Conservation (phyloP, 2,888 invertebrate species). For the Rhamphomyia laevipes region DNA sequence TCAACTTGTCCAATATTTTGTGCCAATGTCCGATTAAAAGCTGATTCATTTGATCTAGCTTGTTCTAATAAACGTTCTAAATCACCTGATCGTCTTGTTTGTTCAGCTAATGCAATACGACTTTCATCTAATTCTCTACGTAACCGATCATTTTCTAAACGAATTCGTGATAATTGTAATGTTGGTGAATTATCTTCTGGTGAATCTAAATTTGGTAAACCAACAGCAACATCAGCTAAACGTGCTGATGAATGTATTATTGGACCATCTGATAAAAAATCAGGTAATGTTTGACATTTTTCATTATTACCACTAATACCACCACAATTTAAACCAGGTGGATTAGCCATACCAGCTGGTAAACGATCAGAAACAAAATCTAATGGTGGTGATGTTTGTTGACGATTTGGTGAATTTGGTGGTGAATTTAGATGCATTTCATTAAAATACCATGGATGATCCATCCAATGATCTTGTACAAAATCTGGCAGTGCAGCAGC, state of each 20-base stretch:
- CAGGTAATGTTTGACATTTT: slow-evolving; percentile 45
- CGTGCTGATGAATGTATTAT: slow-evolving; percentile 38
- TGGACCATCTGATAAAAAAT: slow-evolving; percentile 60
- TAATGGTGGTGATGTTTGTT: slow-evolving; percentile 21
- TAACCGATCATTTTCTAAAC: slow-evolving; percentile 37
- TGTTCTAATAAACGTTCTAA: slow-evolving; percentile 44
- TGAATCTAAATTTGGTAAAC: slow-evolving; percentile 32
- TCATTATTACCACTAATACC: slow-evolving; percentile 9
- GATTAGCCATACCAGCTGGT: slow-evolving; percentile 12
- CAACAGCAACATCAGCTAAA: slow-evolving; percentile 35
- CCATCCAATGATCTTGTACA: slow-evolving; percentile 77
- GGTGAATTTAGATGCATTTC: slow-evolving; percentile 32
- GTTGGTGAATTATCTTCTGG: slow-evolving; percentile 30
- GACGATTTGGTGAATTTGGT: slow-evolving; percentile 24
- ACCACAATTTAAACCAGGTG: not conserved
- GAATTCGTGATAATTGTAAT: slow-evolving; percentile 26
- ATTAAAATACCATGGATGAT: slow-evolving; percentile 49
- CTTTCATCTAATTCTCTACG: slow-evolving; percentile 44
- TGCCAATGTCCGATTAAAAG: slow-evolving; percentile 43
- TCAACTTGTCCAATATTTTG: slow-evolving; percentile 47
- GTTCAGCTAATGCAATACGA: slow-evolving; percentile 42
- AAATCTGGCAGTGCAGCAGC: slow-evolving; percentile 60
- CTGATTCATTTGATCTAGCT: slow-evolving; percentile 39
- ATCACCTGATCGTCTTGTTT: slow-evolving; percentile 41
- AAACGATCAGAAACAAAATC: slow-evolving; percentile 24